Evolutionary conservation across 2,113 vertebrate species (phyloP), one percentile per base, ranked within the genome.

Genomic region (Megaleporinus macrocephalus): DNA sequence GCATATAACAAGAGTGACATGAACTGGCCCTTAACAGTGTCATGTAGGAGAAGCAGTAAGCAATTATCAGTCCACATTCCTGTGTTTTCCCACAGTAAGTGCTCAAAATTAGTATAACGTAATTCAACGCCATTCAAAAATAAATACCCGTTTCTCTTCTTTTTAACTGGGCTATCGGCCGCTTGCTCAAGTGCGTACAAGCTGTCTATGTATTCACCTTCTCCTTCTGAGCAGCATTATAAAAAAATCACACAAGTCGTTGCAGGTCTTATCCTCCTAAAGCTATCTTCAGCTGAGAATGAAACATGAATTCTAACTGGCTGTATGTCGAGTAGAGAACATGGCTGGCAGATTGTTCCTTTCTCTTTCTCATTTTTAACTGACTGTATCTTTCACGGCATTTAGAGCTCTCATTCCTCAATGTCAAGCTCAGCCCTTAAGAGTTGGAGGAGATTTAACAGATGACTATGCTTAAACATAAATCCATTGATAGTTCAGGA

Each of bases 391-490:
- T 76, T 82, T 49, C 65, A 22, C 27, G 1, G 73, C 49, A 76
- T 82, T 76, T 73, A 11, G 16, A 11, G 18, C 63, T 16, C 33
- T 76, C 73, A 76, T 82, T 68, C 65, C 47, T 76, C 73, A 70
- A 70, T 61, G 80, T 57, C 80, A 73, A 33, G 57, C 18, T 26
- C 59, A 73, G 77, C 78, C 83, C 69, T 62, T n/a, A 27, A 26
- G 73, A 83, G 81, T 66, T 73, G 53, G 62, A 82, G 59, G 33
- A 83, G 81, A 83, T 77, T 72, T 80, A 80, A 30, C 44, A 33
- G 62, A 70, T 70, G 80, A 76, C 63, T 70, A 72, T 80, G 59
- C 47, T 65, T 59, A 70, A 76, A 74, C 71, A 29, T 59, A 76
- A 74, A 65, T 79, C 76, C 65, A 83, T 71, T 59, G 71, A 63